phyloP scores from a whole-genome alignment of 2,113 vertebrate genomes.

The Proterorhinus semilunaris region DNA sequence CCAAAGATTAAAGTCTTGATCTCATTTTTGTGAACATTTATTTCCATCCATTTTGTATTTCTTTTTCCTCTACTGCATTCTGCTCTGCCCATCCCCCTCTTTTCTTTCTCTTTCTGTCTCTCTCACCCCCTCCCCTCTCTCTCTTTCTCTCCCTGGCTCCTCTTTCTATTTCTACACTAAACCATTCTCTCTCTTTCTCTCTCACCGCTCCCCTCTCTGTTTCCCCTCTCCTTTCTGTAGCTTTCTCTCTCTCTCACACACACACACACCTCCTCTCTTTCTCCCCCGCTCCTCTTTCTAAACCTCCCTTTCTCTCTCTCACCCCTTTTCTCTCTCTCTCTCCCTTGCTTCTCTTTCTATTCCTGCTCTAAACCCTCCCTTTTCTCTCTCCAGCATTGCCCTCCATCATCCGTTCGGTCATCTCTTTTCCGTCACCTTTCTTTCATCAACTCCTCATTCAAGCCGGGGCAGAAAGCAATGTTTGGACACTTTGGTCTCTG shows the following conservation, averaged over 20 bases:
- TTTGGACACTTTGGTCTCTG: constrained; percentile 46
- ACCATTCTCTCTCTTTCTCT: background rate
- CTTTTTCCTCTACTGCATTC: constrained; percentile 69
- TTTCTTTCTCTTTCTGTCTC: constrained; percentile 23
- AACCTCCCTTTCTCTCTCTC: background rate
- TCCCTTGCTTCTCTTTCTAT: background rate
- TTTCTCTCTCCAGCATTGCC: constrained; percentile 12
- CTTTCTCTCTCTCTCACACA: constrained; percentile 7
- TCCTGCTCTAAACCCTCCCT: background rate
- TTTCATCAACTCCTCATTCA: constrained; percentile 41
- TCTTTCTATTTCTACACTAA: constrained; percentile 18
- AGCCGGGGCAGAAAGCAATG: constrained; percentile 52
- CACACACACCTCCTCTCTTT: background rate
- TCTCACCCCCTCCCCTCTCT: constrained; percentile 14
- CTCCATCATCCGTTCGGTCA: constrained; percentile 51
- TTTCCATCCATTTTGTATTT: constrained; percentile 48
- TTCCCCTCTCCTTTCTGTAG: background rate
- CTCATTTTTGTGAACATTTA: constrained; percentile 24
- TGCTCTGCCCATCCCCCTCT: constrained; percentile 62
- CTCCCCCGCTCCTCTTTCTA: constrained; percentile 19
- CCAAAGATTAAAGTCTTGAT: background rate
- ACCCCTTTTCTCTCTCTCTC: background rate
- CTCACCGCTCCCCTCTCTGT: background rate
- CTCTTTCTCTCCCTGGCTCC: background rate
- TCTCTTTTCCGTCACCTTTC: constrained; percentile 66